Evolutionary conservation across 2,113 vertebrate species (phyloP).

Genomic region (Reinhardtius hippoglossoides): DNA sequence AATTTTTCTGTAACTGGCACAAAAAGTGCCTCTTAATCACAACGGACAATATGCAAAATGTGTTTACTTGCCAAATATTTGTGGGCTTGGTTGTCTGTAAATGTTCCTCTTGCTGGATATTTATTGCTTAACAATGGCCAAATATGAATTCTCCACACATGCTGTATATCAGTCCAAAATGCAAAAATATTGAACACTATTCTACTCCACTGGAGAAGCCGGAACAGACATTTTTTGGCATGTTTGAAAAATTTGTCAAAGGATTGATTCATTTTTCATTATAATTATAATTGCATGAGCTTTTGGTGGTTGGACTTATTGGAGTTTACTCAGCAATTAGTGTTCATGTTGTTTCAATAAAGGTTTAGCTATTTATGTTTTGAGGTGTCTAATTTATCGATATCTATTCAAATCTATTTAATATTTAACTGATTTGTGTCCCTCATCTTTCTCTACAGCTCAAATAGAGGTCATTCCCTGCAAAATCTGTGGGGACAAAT

Average conservation of each 20-base stretch:
- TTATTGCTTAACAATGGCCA: neutral
- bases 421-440: conserved; percentile 13
- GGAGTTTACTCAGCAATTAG: neutral
- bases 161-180: neutral
- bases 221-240: too few relatives aligned
- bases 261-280: neutral
- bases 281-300: neutral
- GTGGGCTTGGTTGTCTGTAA: neutral
- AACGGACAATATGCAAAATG: neutral
- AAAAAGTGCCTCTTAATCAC: neutral
- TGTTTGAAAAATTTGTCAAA: neutral
- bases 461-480: conserved; percentile 95
- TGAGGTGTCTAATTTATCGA: neutral
- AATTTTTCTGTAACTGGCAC: conserved; percentile 15
- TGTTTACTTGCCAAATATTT: neutral
- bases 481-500: conserved; percentile 95
- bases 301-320: neutral
- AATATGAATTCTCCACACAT: neutral
- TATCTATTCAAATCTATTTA: neutral
- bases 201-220: neutral
- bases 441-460: conserved; percentile 76
- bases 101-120: neutral
- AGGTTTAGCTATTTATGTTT: neutral
- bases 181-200: neutral
- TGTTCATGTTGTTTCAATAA: neutral